Evolutionary conservation across 2,113 vertebrate genomes (phyloP).

Genomic region (Pan troglodytes): NHGRI_mPanTro3-v2.1_pri NC_072403.2:20135001-20135500

Average conservation of each 20-base stretch:
- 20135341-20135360: constrained; percentile 71
- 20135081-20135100: constrained; percentile 19
- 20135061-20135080: constrained; percentile 40
- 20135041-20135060: constrained; percentile 58
- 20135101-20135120: constrained; percentile 36
- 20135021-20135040: neutral
- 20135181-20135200: neutral
- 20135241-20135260: constrained; percentile 51
- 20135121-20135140: constrained; percentile 56
- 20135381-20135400: constrained; percentile 57
- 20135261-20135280: constrained; percentile 50
- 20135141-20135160: constrained; percentile 50
- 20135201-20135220: neutral
- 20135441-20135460: constrained; percentile 53
- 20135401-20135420: constrained; percentile 19
- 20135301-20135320: constrained; percentile 9
- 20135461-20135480: constrained; percentile 55
- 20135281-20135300: constrained; percentile 50
- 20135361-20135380: constrained; percentile 34
- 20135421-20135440: constrained; percentile 55
- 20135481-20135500: constrained; percentile 65
- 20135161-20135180: constrained; percentile 35
- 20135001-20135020: constrained; percentile 21
- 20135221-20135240: constrained; percentile 47
- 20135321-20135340: constrained; percentile 53